Conservation (phyloP, 2,797 vertebrate species). For the Spinus pinus region DNA sequence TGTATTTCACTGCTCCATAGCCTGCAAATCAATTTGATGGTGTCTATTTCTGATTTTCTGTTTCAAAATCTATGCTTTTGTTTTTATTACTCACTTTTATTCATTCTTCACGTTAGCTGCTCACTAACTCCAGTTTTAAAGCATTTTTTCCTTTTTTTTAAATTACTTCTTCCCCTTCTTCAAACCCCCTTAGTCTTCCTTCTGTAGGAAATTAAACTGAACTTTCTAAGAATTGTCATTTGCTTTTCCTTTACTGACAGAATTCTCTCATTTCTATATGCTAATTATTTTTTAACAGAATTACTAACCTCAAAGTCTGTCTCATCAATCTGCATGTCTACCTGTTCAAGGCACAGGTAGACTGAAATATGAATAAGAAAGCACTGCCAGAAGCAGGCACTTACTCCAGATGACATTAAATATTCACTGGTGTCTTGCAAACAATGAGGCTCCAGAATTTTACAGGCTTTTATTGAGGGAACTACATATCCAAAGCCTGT, state of each 20-base stretch:
- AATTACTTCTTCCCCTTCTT: neutral
- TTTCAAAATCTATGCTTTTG: neutral
- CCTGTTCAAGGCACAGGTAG: neutral
- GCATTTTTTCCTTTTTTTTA: neutral
- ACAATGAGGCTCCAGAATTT: neutral
- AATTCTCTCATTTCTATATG: neutral
- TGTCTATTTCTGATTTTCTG: neutral
- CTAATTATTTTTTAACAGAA: neutral
- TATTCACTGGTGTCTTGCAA: neutral
- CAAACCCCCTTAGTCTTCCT: neutral
- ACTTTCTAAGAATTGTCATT: neutral
- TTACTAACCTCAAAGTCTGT: neutral
- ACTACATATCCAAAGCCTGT: neutral
- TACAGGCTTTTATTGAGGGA: neutral
- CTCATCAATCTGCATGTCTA: neutral
- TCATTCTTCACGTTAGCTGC: neutral
- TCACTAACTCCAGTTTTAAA: neutral
- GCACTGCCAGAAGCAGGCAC: neutral
- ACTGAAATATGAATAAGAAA: neutral
- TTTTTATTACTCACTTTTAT: neutral
- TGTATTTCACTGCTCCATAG: neutral
- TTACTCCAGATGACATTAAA: neutral
- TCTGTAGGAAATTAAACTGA: neutral
- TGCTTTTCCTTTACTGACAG: neutral
- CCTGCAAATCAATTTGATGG: neutral